Evolutionary conservation across 1,140 invertebrate genomes (phyloP), one percentile per base, ranked within the genome.

Genomic region (Plutomurus gul): DNA sequence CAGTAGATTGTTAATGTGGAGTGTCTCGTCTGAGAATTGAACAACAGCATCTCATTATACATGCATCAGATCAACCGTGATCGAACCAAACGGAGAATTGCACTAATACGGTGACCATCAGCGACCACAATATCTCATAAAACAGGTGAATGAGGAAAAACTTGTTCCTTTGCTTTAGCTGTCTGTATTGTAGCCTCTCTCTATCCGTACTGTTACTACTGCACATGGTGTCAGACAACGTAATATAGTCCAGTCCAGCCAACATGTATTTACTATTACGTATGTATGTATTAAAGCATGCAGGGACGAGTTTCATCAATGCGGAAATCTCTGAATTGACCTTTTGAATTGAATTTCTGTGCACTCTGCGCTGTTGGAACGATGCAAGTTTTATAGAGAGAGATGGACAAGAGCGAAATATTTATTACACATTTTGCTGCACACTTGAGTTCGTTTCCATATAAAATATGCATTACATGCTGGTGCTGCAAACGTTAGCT

Each of bases 291-390:
- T n/a, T n/a, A 51, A 22, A 18, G 10, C 20, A 22, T 16, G n/a
- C 20, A 16, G 5, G 20, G 56, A 65, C 56, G 8, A 65, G 56
- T 65, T 65, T 65, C 56, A 65, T 65, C 56, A 65, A 65, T 65
- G 56, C 56, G 56, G 56, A 65, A 65, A 65, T 65, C 56, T 65
- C 16, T 33, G 56, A 65, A 65, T 65, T 65, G 56, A 65, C 56
- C 56, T 65, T 65, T 65, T 65, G 56, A 33, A 36, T 65, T 65
- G 56, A 30, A 16, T 20, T n/a, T 65, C 56, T 65, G 25, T 36
- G 16, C 46, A 20, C n/a, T 60, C 56, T 25, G 11, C 11, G 18
- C 18, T 4, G 18, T 30, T 30, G 30, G 18, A 65, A 65, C 56
- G 27, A 65, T n/a, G n/a, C n/a, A n/a, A n/a, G n/a, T n/a, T n/a